Evolutionary conservation across 2,797 vertebrate genomes (phyloP), one percentile per base, ranked within the genome.

Genomic region (Chiloscyllium punctatum): DNA sequence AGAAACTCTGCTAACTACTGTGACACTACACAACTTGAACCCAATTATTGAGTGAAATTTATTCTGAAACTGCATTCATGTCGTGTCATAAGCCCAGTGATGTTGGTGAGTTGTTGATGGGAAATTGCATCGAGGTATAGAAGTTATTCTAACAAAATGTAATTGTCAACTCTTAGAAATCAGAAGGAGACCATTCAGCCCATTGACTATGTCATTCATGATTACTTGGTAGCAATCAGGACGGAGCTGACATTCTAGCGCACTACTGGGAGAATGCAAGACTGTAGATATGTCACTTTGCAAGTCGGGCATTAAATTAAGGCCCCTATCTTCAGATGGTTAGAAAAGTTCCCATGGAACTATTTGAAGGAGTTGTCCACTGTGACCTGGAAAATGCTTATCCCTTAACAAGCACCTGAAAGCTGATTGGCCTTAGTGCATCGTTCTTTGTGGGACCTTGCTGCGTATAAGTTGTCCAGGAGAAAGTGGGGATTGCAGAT

Each of bases 61-160:
- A 87, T 87, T 90, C 88, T 62, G 30, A 91, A 91, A 16, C 88
- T 92, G 37, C n/a, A 68, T 37, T 37, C 90, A 23, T 92, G 62
- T 0, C 37, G 18, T 68, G 62, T n/a, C 62, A 42, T 21, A 92
- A 92, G 25, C n/a, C 62, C 66, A 42, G 7, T 18, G 68, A 68
- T 91, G 33, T 62, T 91, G 33, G 66, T 92, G 15, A n/a, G 68
- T 8, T 92, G 23, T 69, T 37, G 18, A 91, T 42, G 33, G 18
- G 62, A 92, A 9, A 9, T 5, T 92, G n/a, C n/a, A 68, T 37
- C 57, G 16, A 92, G n/a, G 21, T 37, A 33, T 90, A 90, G 90
- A 62, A 87, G 62, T 57, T 90, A 6, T 90, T 16, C 68, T 9
- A 68, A 92, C 0, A 23, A 68, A 92, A 37, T 68, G 68, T 30